These are phyloP conservation scores for Gobiocypris rarus DNA, from an alignment of 2,113 vertebrate species.

Conservation along the genomic window DNA sequence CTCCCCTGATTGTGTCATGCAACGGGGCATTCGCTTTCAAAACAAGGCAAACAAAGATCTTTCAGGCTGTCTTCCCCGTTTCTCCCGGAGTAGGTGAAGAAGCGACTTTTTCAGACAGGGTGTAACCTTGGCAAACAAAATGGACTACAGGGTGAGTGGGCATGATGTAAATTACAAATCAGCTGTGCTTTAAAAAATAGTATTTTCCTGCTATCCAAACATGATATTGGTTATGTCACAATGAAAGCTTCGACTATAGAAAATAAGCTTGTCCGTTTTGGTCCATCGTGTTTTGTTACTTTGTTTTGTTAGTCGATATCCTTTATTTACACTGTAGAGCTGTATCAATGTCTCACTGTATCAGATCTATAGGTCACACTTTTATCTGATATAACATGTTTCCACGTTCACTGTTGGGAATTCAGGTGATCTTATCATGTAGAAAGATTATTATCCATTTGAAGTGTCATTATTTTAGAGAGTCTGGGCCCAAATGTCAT, in stretches of 20 bases:
- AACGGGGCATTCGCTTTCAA: constrained; percentile 54
- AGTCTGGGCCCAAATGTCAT: too few species aligned
- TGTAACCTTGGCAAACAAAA: constrained; percentile 58
- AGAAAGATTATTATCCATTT: background rate
- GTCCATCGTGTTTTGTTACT: background rate
- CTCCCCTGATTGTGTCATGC: constrained; percentile 63
- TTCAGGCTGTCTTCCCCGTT: constrained; percentile 48
- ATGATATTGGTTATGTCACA: background rate
- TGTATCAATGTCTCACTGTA: background rate
- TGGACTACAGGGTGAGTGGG: constrained; percentile 77
- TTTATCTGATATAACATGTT: background rate
- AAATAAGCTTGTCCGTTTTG: background rate
- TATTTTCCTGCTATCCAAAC: background rate
- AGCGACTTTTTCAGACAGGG: constrained; percentile 35
- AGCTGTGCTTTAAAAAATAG: constrained; percentile 1
- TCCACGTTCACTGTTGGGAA: background rate
- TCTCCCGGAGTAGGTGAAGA: constrained; percentile 14
- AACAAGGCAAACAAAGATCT: constrained; percentile 51
- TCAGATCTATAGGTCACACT: background rate
- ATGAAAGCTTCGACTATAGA: background rate
- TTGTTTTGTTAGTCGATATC: background rate
- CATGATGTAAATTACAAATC: constrained; percentile 23
- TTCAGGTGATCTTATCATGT: background rate
- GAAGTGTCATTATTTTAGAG: background rate
- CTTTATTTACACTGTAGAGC: background rate